These are phyloP conservation scores for Athetis lepigone DNA, from an alignment of 2,888 invertebrate species.

Conservation along the genomic window DNA sequence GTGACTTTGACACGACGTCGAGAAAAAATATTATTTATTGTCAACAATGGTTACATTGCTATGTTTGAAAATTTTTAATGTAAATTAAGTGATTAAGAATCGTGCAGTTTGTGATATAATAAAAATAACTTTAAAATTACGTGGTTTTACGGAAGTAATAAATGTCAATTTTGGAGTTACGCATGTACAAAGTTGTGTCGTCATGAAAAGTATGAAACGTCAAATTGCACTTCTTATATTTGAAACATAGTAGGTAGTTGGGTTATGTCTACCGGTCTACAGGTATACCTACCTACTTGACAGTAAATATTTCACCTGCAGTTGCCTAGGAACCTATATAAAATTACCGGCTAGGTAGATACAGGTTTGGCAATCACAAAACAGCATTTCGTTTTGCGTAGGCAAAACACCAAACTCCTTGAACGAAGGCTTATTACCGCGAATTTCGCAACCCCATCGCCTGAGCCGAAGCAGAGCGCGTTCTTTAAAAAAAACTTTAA, in stretches of 20 bases:
- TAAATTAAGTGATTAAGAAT: no score
- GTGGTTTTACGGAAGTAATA: no score
- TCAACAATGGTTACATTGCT: no score
- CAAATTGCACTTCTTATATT: no score
- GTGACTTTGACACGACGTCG: no score
- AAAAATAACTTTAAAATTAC: no score
- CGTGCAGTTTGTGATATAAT: no score
- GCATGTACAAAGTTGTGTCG: no score
- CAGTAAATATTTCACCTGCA: conserved; percentile 53
- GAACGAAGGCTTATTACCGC: conserved; percentile 45
- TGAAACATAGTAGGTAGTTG: conserved; percentile 22
- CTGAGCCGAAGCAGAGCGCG: conserved; percentile 23
- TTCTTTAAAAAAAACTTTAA: conserved; percentile 48
- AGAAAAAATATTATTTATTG: no score
- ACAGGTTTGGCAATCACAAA: conserved; percentile 60
- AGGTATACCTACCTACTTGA: conserved; percentile 17
- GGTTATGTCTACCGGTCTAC: conserved; percentile 1
- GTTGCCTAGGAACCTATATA: conserved; percentile 7
- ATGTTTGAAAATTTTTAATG: no score
- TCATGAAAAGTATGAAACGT: no score
- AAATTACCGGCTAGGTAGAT: conserved; percentile 40
- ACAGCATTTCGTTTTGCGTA: conserved; percentile 61
- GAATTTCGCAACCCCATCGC: conserved; percentile 55
- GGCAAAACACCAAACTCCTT: conserved; percentile 54
- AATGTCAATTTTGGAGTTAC: no score